Evolutionary conservation across 1,140 invertebrate species (phyloP), one percentile per base, ranked within the genome.

Genomic region (Drosophila ananassae): DNA sequence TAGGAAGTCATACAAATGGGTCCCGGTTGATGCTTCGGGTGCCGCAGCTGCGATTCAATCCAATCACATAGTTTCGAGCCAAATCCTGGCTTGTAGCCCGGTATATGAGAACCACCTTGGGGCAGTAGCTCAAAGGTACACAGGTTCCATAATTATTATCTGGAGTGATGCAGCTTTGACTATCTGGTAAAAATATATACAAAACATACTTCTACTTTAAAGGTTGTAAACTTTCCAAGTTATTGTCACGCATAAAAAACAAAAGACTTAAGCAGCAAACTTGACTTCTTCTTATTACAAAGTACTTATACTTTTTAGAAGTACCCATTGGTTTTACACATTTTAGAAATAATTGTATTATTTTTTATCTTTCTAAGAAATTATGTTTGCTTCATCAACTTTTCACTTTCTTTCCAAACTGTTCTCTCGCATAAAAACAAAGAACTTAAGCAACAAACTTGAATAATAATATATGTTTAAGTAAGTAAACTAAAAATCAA

Each of bases 201-300:
- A 9, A 39, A n/a, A 39, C 13, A 32, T 32, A 32, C 2, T 17
- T 17, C 17, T 17, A 17, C 17, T 17, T 17, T 17, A 0, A 17
- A 17, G 17, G 1, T 17, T 17, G 17, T 17, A 17, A 17, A 17
- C 17, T 17, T 32, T 32, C 7, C 30, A 32, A 28, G 2, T 0
- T 28, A 28, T 28, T 2, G 34, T 37, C 17, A 13, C 13, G 13
- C 3, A 41, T 17, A 17, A 41, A 17, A 74, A 85, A 87, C 78
- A 87, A 87, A 87, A 85, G 81, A 89, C 81, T 90, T 76, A 68
- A 59, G 59, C 64, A 64, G 73, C 73, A 50, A 80, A 89, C 84
- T 81, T 55, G 41, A 37, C 46, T 28, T 28, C n/a, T 28, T 28
- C 25, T 28, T 28, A 28, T 28, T 5, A 28, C 6, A 17, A 17